These are phyloP conservation scores for Scaptomyza montana DNA, from an alignment of 1,140 invertebrate genomes.

Conservation along the genomic window DNA sequence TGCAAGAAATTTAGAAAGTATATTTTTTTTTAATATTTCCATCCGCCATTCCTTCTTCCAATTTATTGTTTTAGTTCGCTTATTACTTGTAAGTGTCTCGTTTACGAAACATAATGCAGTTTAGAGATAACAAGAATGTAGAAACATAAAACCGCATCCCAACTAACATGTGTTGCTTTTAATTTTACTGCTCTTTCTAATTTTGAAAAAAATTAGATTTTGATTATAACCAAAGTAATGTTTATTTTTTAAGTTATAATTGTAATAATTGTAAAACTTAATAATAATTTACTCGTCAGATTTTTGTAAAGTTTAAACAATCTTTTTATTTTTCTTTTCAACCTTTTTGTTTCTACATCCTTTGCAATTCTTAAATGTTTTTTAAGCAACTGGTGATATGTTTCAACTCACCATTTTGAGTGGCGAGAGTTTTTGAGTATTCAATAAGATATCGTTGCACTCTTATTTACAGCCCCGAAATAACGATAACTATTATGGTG, in stretches of 20 bases:
- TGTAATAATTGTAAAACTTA: too few species aligned
- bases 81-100: neutral
- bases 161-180: neutral
- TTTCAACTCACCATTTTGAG: constrained; percentile 85
- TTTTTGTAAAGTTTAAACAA: too few species aligned
- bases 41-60: neutral
- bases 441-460: constrained; percentile 49
- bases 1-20: constrained; percentile 39
- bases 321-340: too few species aligned
- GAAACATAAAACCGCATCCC: neutral
- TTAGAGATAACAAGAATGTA: neutral
- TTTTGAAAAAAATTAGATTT: neutral
- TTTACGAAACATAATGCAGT: neutral
- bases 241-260: neutral
- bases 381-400: constrained; percentile 53
- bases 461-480: constrained; percentile 86
- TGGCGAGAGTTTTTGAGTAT: constrained; percentile 32
- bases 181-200: neutral
- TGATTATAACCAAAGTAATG: too few species aligned
- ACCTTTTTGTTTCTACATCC: neutral
- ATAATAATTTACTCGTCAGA: too few species aligned
- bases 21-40: neutral
- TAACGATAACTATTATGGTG: constrained; percentile 90
- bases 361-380: neutral
- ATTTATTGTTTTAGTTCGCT: neutral